A percentile compares a stretch with the other conserved stretches of the same genome.
Evolutionary conservation across 2,113 vertebrate species (phyloP).

Genomic region (Stegastes partitus): DNA sequence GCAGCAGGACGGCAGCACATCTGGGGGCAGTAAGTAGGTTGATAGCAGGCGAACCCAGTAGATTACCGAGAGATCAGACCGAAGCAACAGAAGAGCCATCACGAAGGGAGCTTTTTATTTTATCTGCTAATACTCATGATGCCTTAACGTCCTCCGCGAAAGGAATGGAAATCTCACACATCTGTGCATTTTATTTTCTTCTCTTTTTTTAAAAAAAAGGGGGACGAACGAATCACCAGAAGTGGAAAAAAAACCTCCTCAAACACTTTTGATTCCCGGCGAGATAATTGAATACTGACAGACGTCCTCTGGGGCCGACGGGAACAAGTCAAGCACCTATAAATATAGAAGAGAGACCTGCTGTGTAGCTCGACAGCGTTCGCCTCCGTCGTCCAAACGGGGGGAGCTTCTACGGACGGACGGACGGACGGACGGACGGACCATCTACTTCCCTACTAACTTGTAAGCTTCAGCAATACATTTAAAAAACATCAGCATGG

Average conservation of each 20-base stretch:
- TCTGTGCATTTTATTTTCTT: constrained; percentile 49
- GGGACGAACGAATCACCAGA: constrained; percentile 38
- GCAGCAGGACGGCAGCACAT: constrained; percentile 73
- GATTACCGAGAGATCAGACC: constrained; percentile 70
- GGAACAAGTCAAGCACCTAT: constrained; percentile 70
- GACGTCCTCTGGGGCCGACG: constrained; percentile 51
- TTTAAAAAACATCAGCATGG: constrained; percentile 75
- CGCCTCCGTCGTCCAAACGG: constrained; percentile 52
- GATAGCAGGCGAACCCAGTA: constrained; percentile 73
- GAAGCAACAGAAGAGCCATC: constrained; percentile 41
- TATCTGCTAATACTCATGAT: constrained; percentile 51
- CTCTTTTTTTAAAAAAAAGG: not conserved
- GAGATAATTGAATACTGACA: constrained; percentile 69
- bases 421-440: constrained; percentile 21
- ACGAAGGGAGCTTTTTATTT: constrained; percentile 31
- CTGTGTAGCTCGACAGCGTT: constrained; percentile 57
- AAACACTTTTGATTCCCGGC: constrained; percentile 34
- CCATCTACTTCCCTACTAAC: constrained; percentile 62
- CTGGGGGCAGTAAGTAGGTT: constrained; percentile 78
- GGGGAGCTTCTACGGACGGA: constrained; percentile 53
- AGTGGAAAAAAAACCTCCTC: constrained; percentile 13
- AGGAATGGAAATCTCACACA: constrained; percentile 4
- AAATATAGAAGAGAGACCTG: constrained; percentile 64
- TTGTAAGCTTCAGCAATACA: constrained; percentile 62
- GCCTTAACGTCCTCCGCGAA: constrained; percentile 4